Percentiles rank a stretch among this genome's conserved stretches.
Conservation (phyloP, 1,140 invertebrate genomes). For the Plodia interpunctella region DNA sequence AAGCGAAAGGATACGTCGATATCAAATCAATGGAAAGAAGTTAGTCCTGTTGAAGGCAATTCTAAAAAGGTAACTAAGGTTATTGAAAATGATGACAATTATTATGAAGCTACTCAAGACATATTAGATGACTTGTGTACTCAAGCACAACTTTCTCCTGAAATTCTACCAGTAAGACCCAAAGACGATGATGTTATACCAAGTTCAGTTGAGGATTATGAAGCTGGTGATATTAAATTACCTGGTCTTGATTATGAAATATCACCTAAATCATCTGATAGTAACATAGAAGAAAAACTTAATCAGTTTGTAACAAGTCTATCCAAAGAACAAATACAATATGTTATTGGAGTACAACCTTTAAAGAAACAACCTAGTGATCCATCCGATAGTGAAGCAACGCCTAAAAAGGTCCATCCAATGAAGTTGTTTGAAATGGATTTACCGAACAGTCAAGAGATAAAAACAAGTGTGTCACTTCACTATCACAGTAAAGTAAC, state of each 20-base stretch:
- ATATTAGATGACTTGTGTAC: conserved; percentile 56
- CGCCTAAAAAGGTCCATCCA: conserved; percentile 44
- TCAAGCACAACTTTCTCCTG: conserved; percentile 30
- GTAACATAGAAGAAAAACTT: conserved; percentile 26
- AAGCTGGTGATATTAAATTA: conserved; percentile 15
- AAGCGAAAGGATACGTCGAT: conserved; percentile 27
- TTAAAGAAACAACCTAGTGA: conserved; percentile 34
- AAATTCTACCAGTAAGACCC: conserved; percentile 1
- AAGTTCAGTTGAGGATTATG: conserved; percentile 20
- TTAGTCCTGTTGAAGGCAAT: conserved; percentile 1
- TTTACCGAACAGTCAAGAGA: conserved; percentile 58
- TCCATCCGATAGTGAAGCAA: conserved; percentile 41
- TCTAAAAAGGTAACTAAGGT: conserved; percentile 11
- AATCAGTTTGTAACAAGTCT: conserved; percentile 27
- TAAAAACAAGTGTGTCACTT: conserved; percentile 39
- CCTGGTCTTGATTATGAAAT: conserved; percentile 16
- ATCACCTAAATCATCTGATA: conserved; percentile 16
- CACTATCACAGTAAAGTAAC: conserved; percentile 19
- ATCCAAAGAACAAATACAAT: conserved; percentile 32
- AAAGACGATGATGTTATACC: conserved; percentile 22
- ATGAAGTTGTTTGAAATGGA: conserved; percentile 44
- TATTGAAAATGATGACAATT: conserved; percentile 35
- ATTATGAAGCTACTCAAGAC: conserved; percentile 62
- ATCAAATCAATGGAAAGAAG: conserved; percentile 17
- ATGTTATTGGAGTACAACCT: conserved; percentile 28